Evolutionary conservation across 2,797 vertebrate genomes (phyloP).

Genomic region (Protosalanx chinensis): DNA sequence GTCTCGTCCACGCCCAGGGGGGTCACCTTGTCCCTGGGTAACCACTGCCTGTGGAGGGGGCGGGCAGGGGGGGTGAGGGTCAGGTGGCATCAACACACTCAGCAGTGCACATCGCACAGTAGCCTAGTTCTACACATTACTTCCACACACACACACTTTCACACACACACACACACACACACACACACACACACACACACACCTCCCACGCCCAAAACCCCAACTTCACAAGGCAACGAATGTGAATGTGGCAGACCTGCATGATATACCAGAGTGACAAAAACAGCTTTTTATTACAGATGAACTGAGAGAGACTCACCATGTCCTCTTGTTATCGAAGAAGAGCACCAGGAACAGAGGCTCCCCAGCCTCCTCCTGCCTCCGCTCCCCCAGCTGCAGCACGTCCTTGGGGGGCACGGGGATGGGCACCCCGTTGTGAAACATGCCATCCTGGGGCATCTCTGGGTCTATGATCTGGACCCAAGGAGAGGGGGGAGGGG

Average conservation of each 20-base stretch:
- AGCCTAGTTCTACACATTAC: background rate
- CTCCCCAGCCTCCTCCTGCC: conserved; percentile 85
- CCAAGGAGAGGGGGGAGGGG: no score
- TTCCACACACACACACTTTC: background rate
- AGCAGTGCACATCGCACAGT: background rate
- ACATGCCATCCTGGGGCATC: conserved; percentile 92
- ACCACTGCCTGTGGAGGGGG: conserved; percentile 87
- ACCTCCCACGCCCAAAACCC: no score
- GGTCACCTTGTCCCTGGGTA: conserved; percentile 89
- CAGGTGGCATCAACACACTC: background rate
- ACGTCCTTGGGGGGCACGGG: conserved; percentile 94
- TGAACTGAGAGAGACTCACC: conserved; percentile 73
- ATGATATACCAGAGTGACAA: no score
- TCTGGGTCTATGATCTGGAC: conserved; percentile 92
- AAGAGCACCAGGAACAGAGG: conserved; percentile 97
- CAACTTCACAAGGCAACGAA: no score
- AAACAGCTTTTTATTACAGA: no score
- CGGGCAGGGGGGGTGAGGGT: background rate
- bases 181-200: no score
- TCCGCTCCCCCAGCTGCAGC: conserved; percentile 87
- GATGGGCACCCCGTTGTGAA: conserved; percentile 96
- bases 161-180: no score
- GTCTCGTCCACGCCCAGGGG: conserved; percentile 91
- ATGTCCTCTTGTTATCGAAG: conserved; percentile 99
- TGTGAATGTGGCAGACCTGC: no score